A percentile compares a stretch with the other conserved stretches of the same genome.
Conservation (phyloP, 2,797 vertebrate species). For the Pseudocheirus occidentalis region DNA sequence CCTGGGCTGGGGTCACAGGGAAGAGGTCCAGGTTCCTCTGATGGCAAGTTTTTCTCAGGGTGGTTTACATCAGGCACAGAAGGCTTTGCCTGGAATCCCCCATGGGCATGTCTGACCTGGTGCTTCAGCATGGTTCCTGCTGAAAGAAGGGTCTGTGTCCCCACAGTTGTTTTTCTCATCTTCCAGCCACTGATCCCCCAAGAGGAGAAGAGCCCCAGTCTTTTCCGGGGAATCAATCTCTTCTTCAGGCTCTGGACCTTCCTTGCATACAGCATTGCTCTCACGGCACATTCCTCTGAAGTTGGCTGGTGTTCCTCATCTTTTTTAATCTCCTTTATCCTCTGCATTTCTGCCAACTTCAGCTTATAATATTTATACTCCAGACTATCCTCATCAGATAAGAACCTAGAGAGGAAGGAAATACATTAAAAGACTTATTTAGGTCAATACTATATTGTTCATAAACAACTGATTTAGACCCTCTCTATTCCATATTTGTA, state of each 20-base stretch:
- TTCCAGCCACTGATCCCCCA: conserved; percentile 71
- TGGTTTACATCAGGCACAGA: conserved; percentile 31
- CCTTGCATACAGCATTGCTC: conserved; percentile 83
- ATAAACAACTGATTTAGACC: not conserved
- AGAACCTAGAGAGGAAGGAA: conserved; percentile 79
- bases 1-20: not conserved
- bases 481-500: not conserved
- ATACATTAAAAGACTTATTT: not conserved
- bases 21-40: not conserved
- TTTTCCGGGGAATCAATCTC: conserved; percentile 77
- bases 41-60: conserved; percentile 42
- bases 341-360: conserved; percentile 82
- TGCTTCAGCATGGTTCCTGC: conserved; percentile 74
- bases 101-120: conserved; percentile 57
- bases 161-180: conserved; percentile 60
- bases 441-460: not conserved
- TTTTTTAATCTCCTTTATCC: conserved; percentile 51
- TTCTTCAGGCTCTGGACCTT: conserved; percentile 82
- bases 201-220: conserved; percentile 24
- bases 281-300: conserved; percentile 69
- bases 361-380: conserved; percentile 87
- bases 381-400: conserved; percentile 84
- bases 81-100: conserved; percentile 28
- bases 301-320: conserved; percentile 53
- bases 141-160: conserved; percentile 80